Evolutionary conservation across 2,797 vertebrate genomes (phyloP).

Genomic region (Serranus cabrilla): DNA sequence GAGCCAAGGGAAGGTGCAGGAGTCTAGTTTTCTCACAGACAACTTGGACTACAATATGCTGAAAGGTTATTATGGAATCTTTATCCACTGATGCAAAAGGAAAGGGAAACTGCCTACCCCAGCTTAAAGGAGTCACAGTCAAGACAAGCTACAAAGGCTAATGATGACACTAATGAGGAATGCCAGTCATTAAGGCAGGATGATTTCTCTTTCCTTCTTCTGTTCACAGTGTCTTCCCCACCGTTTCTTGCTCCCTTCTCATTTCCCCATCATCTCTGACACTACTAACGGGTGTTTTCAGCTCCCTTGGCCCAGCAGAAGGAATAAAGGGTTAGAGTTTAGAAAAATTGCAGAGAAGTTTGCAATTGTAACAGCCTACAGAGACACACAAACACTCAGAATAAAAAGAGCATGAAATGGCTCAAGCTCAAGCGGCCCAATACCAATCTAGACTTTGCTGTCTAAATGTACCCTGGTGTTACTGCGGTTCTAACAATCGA

Average conservation of each 20-base stretch:
- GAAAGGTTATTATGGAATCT: too few species aligned
- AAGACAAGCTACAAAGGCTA: slow-evolving; percentile 56
- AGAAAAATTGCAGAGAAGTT: slow-evolving; percentile 35
- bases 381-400: slow-evolving; percentile 25
- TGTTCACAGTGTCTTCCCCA: neutral
- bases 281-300: neutral
- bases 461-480: slow-evolving; percentile 50
- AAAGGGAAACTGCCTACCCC: too few species aligned
- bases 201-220: slow-evolving; percentile 7
- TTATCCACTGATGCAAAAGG: too few species aligned
- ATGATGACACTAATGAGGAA: slow-evolving; percentile 74
- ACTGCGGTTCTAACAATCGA: slow-evolving; percentile 38
- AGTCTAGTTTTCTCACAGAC: too few species aligned
- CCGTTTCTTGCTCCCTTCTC: slow-evolving; percentile 5
- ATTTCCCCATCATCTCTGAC: neutral
- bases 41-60: too few species aligned
- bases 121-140: slow-evolving; percentile 8
- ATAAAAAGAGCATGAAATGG: slow-evolving; percentile 36
- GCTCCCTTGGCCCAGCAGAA: neutral
- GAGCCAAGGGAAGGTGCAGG: too few species aligned
- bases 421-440: slow-evolving; percentile 39
- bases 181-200: slow-evolving; percentile 65
- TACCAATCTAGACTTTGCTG: slow-evolving; percentile 21
- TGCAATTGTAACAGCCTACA: slow-evolving; percentile 24
- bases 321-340: slow-evolving; percentile 26